These are phyloP conservation scores for Papilio polytes DNA, from an alignment of 1,140 invertebrate genomes.

Conservation along the genomic window DNA sequence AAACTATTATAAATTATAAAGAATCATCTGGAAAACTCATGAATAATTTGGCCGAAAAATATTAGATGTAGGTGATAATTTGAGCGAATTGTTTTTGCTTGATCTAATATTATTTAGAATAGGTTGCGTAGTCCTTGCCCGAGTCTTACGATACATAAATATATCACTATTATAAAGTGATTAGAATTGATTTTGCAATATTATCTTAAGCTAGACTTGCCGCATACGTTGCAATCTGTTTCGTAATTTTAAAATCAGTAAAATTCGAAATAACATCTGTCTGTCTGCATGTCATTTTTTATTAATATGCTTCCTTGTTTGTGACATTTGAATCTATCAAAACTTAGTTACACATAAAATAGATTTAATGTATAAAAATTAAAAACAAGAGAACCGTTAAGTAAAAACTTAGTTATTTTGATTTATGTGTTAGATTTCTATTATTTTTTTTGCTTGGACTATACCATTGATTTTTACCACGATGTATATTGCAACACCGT, in stretches of 20 bases:
- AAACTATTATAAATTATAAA: not conserved
- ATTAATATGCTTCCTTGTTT: not conserved
- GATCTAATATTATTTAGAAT: not conserved
- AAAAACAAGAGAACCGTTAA: not conserved
- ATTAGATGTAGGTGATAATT: not conserved
- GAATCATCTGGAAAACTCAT: not conserved
- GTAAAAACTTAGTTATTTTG: not conserved
- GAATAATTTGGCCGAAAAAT: not conserved
- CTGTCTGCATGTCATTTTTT: not conserved
- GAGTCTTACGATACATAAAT: conserved; percentile 5
- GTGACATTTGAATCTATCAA: conserved; percentile 9
- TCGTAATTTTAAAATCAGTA: not conserved
- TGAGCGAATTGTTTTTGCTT: not conserved
- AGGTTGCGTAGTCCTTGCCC: not conserved
- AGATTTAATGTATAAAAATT: not conserved
- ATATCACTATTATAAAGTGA: conserved; percentile 14
- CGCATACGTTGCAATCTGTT: not conserved
- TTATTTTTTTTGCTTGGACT: not conserved
- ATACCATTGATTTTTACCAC: not conserved
- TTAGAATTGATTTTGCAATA: conserved; percentile 1
- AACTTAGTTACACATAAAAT: not conserved
- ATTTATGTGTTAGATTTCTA: not conserved
- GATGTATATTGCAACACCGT: not conserved
- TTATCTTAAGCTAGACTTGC: conserved; percentile 6
- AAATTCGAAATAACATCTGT: not conserved